These are phyloP conservation scores for Psettodes erumei DNA, from an alignment of 2,113 vertebrate species.

Conservation along the genomic window DNA sequence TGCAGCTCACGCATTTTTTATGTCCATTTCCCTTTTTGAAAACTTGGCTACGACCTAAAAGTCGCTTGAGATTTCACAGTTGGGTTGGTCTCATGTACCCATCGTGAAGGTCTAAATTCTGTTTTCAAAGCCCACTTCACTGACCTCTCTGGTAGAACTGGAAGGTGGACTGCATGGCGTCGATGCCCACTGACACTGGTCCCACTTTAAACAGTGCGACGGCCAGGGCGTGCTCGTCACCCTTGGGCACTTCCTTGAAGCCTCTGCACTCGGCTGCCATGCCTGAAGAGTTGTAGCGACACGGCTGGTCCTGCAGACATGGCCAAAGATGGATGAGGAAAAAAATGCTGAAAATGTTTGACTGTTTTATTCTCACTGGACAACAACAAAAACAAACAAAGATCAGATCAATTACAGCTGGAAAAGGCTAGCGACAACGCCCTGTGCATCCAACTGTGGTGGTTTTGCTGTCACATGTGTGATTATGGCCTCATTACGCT, in stretches of 20 bases:
- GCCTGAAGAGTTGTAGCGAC: constrained; percentile 87
- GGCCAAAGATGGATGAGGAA: neutral
- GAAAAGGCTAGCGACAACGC: neutral
- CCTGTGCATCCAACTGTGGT: neutral
- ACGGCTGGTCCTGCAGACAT: constrained; percentile 86
- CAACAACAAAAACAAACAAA: too few species aligned
- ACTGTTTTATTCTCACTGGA: neutral
- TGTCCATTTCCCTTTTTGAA: too few species aligned
- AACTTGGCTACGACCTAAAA: too few species aligned
- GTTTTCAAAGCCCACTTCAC: too few species aligned
- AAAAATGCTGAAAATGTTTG: neutral
- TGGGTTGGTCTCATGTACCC: too few species aligned
- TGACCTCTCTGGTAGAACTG: constrained; percentile 92
- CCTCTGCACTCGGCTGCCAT: constrained; percentile 87
- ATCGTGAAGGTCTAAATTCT: too few species aligned
- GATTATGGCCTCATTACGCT: neutral
- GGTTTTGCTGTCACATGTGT: constrained; percentile 9
- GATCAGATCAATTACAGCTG: too few species aligned
- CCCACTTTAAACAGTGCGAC: constrained; percentile 87
- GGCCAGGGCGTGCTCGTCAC: constrained; percentile 88
- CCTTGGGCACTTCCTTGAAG: constrained; percentile 86
- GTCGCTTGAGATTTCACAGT: too few species aligned
- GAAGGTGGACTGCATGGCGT: constrained; percentile 89
- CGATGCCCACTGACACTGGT: constrained; percentile 89
- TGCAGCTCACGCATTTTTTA: too few species aligned